Conservation (phyloP, 2,888 invertebrate genomes). For the Acleris emargana region DNA sequence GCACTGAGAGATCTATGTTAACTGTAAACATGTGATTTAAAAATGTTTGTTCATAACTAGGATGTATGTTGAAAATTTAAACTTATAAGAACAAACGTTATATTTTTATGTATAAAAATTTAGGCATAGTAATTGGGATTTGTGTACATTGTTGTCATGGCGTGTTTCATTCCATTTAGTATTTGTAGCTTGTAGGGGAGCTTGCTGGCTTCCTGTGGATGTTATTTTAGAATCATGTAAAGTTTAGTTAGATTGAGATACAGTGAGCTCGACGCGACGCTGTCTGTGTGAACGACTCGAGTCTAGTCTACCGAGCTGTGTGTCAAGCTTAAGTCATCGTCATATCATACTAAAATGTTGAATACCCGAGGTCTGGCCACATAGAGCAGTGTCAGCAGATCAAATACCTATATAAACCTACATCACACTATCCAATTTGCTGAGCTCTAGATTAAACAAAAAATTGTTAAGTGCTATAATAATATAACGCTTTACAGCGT, state of each 20-base stretch:
- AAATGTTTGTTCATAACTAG: slow-evolving; percentile 45
- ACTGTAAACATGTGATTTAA: slow-evolving; percentile 53
- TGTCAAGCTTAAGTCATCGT: no score
- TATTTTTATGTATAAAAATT: slow-evolving; percentile 67
- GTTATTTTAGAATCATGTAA: background rate
- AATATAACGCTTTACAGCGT: no score
- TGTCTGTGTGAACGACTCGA: no score
- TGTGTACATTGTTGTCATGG: slow-evolving; percentile 48
- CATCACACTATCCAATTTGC: no score
- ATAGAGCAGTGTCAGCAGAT: no score
- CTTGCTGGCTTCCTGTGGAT: background rate
- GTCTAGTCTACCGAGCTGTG: no score
- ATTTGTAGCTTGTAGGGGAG: slow-evolving; percentile 5
- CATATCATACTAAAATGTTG: no score
- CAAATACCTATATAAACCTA: no score
- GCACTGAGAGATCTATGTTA: slow-evolving; percentile 48
- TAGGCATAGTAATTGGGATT: slow-evolving; percentile 55
- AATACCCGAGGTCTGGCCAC: no score
- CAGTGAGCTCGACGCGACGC: no score
- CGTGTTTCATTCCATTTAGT: slow-evolving; percentile 24
- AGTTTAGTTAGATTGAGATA: background rate
- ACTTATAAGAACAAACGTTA: slow-evolving; percentile 71
- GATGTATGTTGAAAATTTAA: slow-evolving; percentile 61
- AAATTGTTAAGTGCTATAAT: no score
- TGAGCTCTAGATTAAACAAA: no score